Evolutionary conservation across 2,888 invertebrate genomes (phyloP).

Genomic region (Leptogaster cylindrica): DNA sequence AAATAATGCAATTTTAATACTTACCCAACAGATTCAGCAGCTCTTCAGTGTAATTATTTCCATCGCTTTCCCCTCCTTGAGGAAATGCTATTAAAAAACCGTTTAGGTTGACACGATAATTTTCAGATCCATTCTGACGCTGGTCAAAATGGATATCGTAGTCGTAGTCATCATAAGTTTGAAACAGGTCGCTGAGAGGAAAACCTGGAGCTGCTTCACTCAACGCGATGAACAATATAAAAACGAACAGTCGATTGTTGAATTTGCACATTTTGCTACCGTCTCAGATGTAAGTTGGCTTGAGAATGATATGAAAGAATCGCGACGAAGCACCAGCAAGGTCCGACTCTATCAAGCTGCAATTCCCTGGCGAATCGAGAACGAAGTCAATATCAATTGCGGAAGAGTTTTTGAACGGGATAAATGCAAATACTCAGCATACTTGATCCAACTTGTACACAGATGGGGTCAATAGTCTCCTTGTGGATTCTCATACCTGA

Average conservation of each 20-base stretch:
- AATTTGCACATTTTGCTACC: slow-evolving; percentile 58
- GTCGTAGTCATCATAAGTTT: slow-evolving; percentile 50
- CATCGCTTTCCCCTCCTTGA: neutral
- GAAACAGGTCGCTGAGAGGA: neutral
- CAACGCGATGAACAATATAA: slow-evolving; percentile 48
- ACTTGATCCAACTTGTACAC: neutral
- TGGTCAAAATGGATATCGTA: slow-evolving; percentile 70
- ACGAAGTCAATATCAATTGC: neutral
- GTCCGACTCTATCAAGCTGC: neutral
- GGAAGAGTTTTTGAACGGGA: slow-evolving; percentile 7
- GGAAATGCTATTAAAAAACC: slow-evolving; percentile 69
- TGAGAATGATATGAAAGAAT: neutral
- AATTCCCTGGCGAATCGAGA: neutral
- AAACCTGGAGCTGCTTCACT: neutral
- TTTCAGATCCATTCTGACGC: slow-evolving; percentile 79
- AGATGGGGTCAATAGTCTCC: slow-evolving; percentile 16
- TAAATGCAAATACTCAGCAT: slow-evolving; percentile 8
- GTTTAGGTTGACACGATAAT: slow-evolving; percentile 73
- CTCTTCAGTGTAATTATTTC: slow-evolving; percentile 1
- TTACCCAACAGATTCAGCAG: slow-evolving; percentile 25
- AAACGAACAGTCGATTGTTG: slow-evolving; percentile 57
- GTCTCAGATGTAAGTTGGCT: neutral
- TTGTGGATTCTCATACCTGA: neutral
- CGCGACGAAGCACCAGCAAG: neutral
- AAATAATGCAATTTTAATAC: no score